Percentiles rank a stretch among this genome's conserved stretches.
Conservation (phyloP, 2,797 vertebrate genomes). For the Nyctibius grandis region DNA sequence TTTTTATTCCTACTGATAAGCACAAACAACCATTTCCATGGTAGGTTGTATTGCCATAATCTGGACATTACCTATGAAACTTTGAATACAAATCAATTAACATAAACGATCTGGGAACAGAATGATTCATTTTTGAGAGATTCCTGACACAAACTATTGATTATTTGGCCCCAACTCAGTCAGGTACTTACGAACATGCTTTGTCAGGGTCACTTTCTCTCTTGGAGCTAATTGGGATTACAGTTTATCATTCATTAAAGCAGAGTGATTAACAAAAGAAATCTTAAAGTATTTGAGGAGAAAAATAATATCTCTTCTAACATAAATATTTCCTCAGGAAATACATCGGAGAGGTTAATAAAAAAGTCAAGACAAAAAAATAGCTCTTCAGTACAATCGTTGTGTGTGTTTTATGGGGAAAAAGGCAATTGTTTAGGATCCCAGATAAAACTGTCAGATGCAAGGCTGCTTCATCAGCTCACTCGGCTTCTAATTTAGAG, state of each 20-base stretch:
- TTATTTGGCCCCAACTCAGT: neutral
- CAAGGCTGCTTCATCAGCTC: slow-evolving; percentile 52
- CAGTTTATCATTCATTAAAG: neutral
- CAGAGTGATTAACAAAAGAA: neutral
- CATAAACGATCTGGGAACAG: neutral
- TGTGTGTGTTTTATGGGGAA: neutral
- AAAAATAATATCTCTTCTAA: slow-evolving; percentile 23
- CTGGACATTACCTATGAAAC: neutral
- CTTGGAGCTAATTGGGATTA: neutral
- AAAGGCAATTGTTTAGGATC: neutral
- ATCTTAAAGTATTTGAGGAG: neutral
- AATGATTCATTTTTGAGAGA: neutral
- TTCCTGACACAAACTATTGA: neutral
- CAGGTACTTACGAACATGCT: neutral
- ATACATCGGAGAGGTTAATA: neutral
- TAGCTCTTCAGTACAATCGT: neutral
- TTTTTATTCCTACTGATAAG: neutral
- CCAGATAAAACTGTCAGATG: slow-evolving; percentile 68
- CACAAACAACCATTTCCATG: neutral
- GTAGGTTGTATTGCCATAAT: neutral
- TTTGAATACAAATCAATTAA: neutral
- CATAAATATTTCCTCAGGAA: slow-evolving; percentile 49
- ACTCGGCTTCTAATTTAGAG: slow-evolving; percentile 55
- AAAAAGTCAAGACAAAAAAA: slow-evolving; percentile 2
- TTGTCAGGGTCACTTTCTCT: neutral